These are phyloP conservation scores for Agrotis clavis DNA, from an alignment of 2,888 invertebrate genomes.

Conservation along the genomic window DNA sequence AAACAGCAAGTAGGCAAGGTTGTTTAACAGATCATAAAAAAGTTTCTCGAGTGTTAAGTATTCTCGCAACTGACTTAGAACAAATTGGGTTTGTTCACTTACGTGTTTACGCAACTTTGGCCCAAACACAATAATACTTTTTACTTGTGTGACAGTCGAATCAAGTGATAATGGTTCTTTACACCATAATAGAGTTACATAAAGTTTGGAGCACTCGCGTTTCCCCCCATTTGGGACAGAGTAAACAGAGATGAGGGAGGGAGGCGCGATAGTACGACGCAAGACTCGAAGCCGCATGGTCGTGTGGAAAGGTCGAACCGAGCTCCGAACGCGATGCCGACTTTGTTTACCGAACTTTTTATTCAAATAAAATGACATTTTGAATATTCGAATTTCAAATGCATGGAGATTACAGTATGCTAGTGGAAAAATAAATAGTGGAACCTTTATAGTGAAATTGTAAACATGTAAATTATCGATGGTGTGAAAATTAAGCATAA, in stretches of 20 bases:
- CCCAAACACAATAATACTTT: conserved; percentile 65
- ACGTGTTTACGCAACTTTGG: conserved; percentile 64
- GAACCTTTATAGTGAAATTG: conserved; percentile 71
- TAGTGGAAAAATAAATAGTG: conserved; percentile 69
- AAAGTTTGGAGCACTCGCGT: conserved; percentile 81
- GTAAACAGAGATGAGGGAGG: conserved; percentile 89
- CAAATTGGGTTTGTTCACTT: conserved; percentile 52
- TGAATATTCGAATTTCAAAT: conserved; percentile 58
- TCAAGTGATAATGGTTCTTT: conserved; percentile 71
- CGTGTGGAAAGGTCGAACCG: conserved; percentile 75
- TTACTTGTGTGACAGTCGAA: conserved; percentile 66
- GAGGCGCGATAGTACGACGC: conserved; percentile 87
- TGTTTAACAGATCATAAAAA: conserved; percentile 68
- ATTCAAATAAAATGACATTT: conserved; percentile 62
- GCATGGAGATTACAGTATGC: conserved; percentile 64
- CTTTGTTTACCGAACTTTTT: conserved; percentile 81
- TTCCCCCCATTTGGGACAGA: conserved; percentile 86
- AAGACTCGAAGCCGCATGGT: conserved; percentile 82
- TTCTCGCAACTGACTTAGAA: conserved; percentile 48
- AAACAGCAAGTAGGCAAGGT: conserved; percentile 55
- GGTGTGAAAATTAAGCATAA: conserved; percentile 84
- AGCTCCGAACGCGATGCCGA: conserved; percentile 71
- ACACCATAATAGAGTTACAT: conserved; percentile 81
- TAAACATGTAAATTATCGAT: conserved; percentile 87
- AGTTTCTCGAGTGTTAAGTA: conserved; percentile 63